Evolutionary conservation across 2,888 invertebrate species (phyloP), one percentile per base, ranked within the genome.

Genomic region (Merodon equestris): DNA sequence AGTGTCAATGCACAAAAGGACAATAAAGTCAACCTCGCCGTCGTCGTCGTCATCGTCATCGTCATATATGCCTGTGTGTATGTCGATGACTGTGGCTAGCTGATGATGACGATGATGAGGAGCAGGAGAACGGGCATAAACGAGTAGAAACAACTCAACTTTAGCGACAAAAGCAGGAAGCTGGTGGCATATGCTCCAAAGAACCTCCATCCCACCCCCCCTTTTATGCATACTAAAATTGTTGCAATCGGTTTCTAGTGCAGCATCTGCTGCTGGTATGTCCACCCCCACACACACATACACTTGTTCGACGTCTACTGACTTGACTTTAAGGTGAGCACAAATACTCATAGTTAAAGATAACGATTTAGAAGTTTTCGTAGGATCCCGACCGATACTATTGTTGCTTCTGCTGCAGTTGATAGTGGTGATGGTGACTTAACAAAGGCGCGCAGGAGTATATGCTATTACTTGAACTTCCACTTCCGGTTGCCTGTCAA

Each of bases 1-100:
- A 72, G 72, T 77, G 77, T 72, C 77, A 77, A 72, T 77, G 72
- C 72, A 77, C 72, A 73, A 67, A 73, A 73, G 66, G 66, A 54
- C 66, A 77, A 67, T 63, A 67, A 61, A 10, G 54, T 27, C 17
- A 17, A 44, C 40, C n/a, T n/a, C n/a, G 17, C 54, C 34, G 19
- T 60, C 58, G 13, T 44, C 14, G 15, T 19, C 10, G 47, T 48
- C 53, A n/a, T 18, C 14, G 38, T 48, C 12, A 14, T 36, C 2
- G 27, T 7, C 7, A 27, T 7, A 27, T 27, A 27, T 27, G 27
- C 7, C 2, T 27, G 27, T 27, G 27, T 27, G 27, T 27, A 27
- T 27, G 27, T 27, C 27, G 27, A 27, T 27, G 27, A 27, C 27
- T 27, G 27, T 27, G 27, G 27, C 27, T 2, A 27, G 7, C 27